phyloP scores from a whole-genome alignment of 2,888 invertebrate species.

The Entomobrya proxima region DNA sequence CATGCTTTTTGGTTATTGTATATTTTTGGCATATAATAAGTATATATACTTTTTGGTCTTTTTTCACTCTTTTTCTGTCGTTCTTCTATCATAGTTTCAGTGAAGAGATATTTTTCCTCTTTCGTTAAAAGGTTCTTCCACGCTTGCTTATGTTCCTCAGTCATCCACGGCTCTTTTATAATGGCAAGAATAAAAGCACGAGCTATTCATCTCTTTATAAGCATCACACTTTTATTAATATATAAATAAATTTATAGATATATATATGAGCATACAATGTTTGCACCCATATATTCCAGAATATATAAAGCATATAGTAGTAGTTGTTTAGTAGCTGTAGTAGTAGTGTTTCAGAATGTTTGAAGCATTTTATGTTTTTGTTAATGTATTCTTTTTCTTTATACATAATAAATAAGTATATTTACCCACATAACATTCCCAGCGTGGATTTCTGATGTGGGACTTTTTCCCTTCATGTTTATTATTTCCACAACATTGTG shows the following conservation, averaged over 20 bases:
- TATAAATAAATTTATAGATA: neutral
- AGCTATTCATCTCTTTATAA: conserved; percentile 16
- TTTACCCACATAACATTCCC: conserved; percentile 16
- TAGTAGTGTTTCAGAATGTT: no score
- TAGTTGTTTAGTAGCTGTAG: no score
- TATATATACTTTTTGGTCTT: no score
- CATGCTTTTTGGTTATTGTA: conserved; percentile 28
- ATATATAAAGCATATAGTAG: no score
- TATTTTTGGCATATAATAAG: no score
- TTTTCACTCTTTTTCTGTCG: conserved; percentile 11
- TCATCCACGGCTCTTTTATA: conserved; percentile 15
- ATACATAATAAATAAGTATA: conserved; percentile 24
- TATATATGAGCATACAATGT: neutral
- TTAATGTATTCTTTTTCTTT: neutral
- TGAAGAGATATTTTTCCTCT: conserved; percentile 50
- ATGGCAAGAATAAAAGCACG: conserved; percentile 23
- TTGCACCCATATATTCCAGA: neutral
- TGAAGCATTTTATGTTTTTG: neutral
- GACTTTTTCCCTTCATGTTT: neutral
- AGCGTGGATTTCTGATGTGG: neutral
- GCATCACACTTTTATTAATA: neutral
- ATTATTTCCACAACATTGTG: no score
- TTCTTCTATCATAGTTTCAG: conserved; percentile 25
- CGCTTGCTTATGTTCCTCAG: conserved; percentile 46
- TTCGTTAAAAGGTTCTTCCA: conserved; percentile 57